A percentile compares a stretch with the other conserved stretches of the same genome.
Conservation (phyloP, 2,888 invertebrate genomes). For the Caenorhabditis uteleia region DNA sequence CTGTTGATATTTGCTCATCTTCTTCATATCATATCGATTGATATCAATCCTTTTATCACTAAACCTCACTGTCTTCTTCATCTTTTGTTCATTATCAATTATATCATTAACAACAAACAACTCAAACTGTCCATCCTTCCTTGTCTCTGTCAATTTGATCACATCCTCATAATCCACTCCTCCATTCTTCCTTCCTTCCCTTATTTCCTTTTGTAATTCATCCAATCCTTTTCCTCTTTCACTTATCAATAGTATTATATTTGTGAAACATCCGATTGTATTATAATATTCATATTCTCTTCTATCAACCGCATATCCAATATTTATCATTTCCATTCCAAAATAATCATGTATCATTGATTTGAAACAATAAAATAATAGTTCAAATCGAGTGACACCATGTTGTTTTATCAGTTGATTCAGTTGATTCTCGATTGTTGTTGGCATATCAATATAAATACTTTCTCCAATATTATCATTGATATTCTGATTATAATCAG, state of each 20-base stretch:
- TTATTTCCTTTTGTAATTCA: neutral
- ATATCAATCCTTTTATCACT: neutral
- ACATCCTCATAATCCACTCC: too few species aligned
- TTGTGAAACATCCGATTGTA: conserved; percentile 36
- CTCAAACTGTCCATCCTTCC: conserved; percentile 6
- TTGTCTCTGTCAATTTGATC: neutral
- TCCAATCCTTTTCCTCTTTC: neutral
- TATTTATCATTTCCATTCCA: neutral
- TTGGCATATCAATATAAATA: neutral
- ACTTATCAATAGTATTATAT: conserved; percentile 15
- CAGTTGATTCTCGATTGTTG: neutral
- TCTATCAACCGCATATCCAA: conserved; percentile 23
- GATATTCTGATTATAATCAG: conserved; percentile 6
- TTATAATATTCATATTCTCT: conserved; percentile 12
- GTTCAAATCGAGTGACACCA: conserved; percentile 15
- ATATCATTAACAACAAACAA: conserved; percentile 21
- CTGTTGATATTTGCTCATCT: conserved; percentile 14
- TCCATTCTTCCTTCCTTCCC: neutral
- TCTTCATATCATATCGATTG: neutral
- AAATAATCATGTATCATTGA: neutral
- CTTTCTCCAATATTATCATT: neutral
- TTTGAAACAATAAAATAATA: conserved; percentile 4
- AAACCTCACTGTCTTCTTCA: neutral
- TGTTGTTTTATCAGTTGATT: neutral
- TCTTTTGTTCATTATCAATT: too few species aligned